phyloP scores from a whole-genome alignment of 2,888 invertebrate species.

The Helobdella robusta region DNA sequence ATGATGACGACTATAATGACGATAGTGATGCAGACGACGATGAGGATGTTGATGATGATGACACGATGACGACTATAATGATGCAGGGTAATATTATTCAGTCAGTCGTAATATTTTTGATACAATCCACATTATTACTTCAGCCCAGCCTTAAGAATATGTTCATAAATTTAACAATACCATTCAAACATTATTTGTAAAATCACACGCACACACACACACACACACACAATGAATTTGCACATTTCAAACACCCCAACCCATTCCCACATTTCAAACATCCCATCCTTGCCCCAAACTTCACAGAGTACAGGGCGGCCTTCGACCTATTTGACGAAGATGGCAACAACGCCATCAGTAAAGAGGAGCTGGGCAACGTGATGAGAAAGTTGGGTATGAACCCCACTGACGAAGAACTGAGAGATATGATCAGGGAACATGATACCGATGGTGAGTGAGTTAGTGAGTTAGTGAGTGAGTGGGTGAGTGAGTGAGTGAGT shows the following conservation, averaged over 20 bases:
- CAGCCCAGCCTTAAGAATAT: background rate
- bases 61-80: no score
- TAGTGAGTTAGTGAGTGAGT: background rate
- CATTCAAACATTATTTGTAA: background rate
- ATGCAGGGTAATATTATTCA: no score
- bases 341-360: slow-evolving; percentile 25
- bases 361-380: slow-evolving; percentile 21
- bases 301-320: slow-evolving; percentile 23
- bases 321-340: slow-evolving; percentile 23
- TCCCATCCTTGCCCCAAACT: background rate
- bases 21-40: no score
- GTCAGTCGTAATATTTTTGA: no score
- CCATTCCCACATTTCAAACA: background rate
- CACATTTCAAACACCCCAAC: background rate
- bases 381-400: slow-evolving; percentile 21
- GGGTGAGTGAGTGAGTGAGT: no score
- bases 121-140: no score
- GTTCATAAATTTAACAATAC: background rate
- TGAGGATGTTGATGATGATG: no score
- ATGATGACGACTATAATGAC: no score
- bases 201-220: background rate
- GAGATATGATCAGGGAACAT: slow-evolving; percentile 23
- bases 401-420: slow-evolving; percentile 21
- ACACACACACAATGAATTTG: background rate
- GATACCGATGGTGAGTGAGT: slow-evolving; percentile 9